Evolutionary conservation across 2,113 vertebrate species (phyloP).

Genomic region (Chauna torquata): DNA sequence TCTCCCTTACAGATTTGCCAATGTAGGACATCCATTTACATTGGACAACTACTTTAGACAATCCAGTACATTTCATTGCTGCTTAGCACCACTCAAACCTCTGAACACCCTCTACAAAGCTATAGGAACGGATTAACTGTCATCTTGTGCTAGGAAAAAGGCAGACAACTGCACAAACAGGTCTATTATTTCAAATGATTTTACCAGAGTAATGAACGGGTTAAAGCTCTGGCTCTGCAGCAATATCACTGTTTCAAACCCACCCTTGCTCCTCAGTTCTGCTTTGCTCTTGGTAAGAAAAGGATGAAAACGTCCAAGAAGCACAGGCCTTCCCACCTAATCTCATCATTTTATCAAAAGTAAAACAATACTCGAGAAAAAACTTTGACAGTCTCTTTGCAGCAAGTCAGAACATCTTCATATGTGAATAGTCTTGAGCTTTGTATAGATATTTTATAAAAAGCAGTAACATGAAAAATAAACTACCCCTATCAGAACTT

Average conservation of each 20-base stretch:
- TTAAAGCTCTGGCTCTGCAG: not conserved
- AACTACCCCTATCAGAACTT: conserved; percentile 21
- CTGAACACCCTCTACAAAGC: not conserved
- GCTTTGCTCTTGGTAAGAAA: not conserved
- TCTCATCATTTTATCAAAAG: conserved; percentile 36
- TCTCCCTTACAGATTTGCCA: not conserved
- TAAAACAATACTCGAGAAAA: conserved; percentile 17
- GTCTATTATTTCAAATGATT: not conserved
- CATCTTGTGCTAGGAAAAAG: not conserved
- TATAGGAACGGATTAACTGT: not conserved
- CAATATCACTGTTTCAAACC: not conserved
- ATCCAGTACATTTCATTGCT: not conserved
- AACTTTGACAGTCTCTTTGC: conserved; percentile 12
- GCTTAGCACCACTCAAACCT: not conserved
- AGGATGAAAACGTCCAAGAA: not conserved
- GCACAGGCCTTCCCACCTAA: not conserved
- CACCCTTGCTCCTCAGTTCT: not conserved
- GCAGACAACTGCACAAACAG: not conserved
- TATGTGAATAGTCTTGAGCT: not conserved
- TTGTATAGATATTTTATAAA: conserved; percentile 28
- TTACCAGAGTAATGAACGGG: not conserved
- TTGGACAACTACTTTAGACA: not conserved
- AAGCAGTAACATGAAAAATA: not conserved
- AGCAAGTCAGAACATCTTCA: not conserved
- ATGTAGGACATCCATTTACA: not conserved